Base-by-base conservation (phyloP, 2,888 invertebrate genomes). In the Lithodes maja region DNA sequence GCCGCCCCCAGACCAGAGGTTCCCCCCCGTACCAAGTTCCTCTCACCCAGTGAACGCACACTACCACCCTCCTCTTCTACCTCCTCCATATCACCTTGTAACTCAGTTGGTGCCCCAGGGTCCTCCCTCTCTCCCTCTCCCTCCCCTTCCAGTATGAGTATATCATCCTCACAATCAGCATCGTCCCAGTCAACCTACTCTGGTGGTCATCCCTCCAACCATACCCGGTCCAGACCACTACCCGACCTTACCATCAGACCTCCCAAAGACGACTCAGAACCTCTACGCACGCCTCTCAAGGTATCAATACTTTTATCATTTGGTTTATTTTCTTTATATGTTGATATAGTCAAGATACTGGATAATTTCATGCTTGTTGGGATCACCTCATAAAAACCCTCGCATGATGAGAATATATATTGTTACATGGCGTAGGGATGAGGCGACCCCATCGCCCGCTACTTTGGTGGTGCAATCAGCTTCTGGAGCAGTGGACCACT, bases 11-110 rank as follows among this genome's bases (percentile, higher is more conserved):
- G 91, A n/a, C 91, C 91, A 50, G 90, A 91, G 61, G 91, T 91
- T 17, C 91, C 91, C 55, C 91, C 91, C 1, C 86, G 91, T 69
- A 91, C 91, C 3, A 91, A 91, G 52, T 91, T 91, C 75, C 84
- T 91, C 52, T 90, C 91, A 7, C 91, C 90, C 5, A 91, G 90
- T 83, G 91, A 91, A 53, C 83, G 91, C 3, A 89, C 89, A 55
- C 86, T 89, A 9, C 78, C 89, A 33, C 7, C 81, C 15, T 74
- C 79, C 17, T 71, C 89, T 33, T 78, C 78, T 17, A n/a, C 53
- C 2, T 71, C 71, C 17, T 54, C 54, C 33, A 33, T 81, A 33
- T 86, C 86, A 17, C 68, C 82, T n/a, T 74, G 78, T 53, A 53
- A 17, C 17, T 77, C 87, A 7, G 53, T 68, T 52, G 15, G 61